A percentile compares a stretch with the other conserved stretches of the same genome.
These are phyloP conservation scores for Gallinago undulata DNA, from an alignment of 2,113 vertebrate species.

Conservation along the genomic window DNA sequence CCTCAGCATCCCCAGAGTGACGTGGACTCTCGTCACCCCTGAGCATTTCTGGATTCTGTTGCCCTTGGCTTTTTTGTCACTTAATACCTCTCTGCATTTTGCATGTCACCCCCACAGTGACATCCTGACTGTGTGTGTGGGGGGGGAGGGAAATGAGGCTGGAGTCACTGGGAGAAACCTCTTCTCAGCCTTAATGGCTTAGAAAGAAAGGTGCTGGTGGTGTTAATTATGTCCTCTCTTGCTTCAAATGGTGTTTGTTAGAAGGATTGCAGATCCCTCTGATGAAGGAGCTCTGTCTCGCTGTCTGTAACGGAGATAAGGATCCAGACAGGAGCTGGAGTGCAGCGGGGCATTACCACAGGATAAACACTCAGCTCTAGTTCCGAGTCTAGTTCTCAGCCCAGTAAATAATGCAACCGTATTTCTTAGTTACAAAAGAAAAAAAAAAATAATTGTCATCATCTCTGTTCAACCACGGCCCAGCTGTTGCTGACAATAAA, in stretches of 20 bases:
- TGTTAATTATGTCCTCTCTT: background rate
- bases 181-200: background rate
- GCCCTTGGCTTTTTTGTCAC: background rate
- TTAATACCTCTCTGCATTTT: background rate
- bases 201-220: background rate
- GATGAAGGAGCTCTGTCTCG: accelerated
- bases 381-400: background rate
- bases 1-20: background rate
- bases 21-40: background rate
- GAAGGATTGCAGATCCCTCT: background rate
- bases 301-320: background rate
- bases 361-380: background rate
- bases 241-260: background rate
- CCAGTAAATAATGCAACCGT: background rate
- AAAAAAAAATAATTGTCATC: background rate
- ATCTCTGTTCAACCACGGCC: background rate
- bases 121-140: accelerated
- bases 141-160: background rate
- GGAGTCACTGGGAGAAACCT: background rate
- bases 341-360: background rate
- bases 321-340: background rate
- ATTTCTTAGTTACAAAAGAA: background rate
- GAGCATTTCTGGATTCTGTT: background rate
- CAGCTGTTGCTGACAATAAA: background rate
- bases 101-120: background rate